Evolutionary conservation across 2,888 invertebrate genomes (phyloP).

Genomic region (Polylopha cassiicola): DNA sequence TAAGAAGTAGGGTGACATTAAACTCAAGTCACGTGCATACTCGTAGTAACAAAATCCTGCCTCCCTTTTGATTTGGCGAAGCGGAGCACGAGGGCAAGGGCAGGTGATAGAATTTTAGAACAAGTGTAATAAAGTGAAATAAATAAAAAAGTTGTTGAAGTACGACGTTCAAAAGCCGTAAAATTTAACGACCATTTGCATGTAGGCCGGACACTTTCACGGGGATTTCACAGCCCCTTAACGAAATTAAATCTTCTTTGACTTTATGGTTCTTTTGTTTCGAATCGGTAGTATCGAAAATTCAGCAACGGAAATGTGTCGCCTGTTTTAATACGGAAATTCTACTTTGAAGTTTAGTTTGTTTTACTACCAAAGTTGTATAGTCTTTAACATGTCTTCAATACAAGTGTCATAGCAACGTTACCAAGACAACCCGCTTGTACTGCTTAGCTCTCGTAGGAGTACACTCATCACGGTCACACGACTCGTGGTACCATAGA

Average conservation of each 20-base stretch:
- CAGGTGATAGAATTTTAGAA: slow-evolving; percentile 23
- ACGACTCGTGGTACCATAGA: too few species aligned
- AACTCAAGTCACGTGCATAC: slow-evolving; percentile 19
- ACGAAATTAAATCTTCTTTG: slow-evolving; percentile 24
- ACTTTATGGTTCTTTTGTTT: slow-evolving; percentile 24
- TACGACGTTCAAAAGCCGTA: slow-evolving; percentile 24
- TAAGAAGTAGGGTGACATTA: too few species aligned
- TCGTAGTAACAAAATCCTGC: slow-evolving; percentile 13
- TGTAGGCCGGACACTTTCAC: slow-evolving; percentile 24
- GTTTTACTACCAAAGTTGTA: too few species aligned
- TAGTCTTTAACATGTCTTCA: too few species aligned
- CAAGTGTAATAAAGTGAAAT: slow-evolving; percentile 22
- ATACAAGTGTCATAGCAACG: too few species aligned
- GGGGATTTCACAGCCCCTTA: slow-evolving; percentile 25
- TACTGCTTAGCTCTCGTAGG: too few species aligned
- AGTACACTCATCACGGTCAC: too few species aligned
- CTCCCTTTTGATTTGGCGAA: slow-evolving; percentile 16
- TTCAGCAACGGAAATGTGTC: too few species aligned
- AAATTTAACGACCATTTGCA: slow-evolving; percentile 28
- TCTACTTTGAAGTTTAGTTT: too few species aligned
- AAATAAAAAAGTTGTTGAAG: slow-evolving; percentile 23
- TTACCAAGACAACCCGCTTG: too few species aligned
- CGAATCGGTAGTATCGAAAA: slow-evolving; percentile 14
- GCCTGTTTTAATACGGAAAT: too few species aligned
- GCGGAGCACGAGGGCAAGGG: slow-evolving; percentile 14